phyloP scores from a whole-genome alignment of 2,113 vertebrate genomes.

The Parus major region DNA sequence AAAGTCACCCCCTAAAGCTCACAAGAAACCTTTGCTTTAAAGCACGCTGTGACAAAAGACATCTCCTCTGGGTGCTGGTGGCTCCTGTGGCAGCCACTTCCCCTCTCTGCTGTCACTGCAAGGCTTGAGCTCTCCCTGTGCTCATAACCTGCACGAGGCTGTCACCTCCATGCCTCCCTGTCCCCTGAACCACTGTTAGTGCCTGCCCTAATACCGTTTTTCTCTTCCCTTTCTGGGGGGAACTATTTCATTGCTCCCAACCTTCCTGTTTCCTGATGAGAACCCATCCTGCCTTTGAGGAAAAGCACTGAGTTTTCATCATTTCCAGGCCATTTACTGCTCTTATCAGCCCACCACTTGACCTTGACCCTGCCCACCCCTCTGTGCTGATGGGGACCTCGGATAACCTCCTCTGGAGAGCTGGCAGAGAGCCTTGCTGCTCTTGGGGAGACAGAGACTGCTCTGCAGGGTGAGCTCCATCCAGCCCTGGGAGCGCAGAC shows the following conservation, averaged over 20 bases:
- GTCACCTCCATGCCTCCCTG: rapidly evolving
- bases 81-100: background rate
- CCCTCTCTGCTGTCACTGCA: background rate
- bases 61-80: background rate
- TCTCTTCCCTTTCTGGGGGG: rapidly evolving
- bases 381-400: background rate
- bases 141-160: rapidly evolving
- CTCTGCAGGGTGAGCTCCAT: background rate
- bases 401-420: background rate
- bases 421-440: background rate
- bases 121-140: rapidly evolving
- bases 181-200: rapidly evolving
- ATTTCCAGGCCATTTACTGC: background rate
- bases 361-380: background rate
- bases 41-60: rapidly evolving
- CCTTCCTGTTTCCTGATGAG: background rate
- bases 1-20: background rate
- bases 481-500: background rate
- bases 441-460: background rate
- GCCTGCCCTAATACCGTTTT: background rate
- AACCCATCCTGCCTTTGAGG: background rate
- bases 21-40: background rate
- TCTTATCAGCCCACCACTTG: background rate
- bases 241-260: background rate
- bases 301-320: background rate